Base-by-base conservation (phyloP, 1,140 invertebrate species). In the Hermetia illucens region DNA sequence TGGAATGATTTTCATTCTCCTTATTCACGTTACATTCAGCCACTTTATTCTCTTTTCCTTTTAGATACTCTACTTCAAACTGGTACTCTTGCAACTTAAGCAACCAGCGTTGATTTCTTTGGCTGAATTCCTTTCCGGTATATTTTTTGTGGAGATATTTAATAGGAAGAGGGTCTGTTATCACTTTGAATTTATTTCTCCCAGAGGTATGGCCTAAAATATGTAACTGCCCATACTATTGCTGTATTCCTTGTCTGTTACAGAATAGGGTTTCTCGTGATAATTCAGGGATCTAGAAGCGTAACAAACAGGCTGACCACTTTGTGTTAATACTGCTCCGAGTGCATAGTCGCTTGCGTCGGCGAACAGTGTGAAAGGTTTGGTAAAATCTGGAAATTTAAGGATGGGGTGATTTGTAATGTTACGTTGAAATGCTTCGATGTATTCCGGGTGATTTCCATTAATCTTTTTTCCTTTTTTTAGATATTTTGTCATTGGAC, bases 131-230 rank as follows among this genome's bases (percentile, higher is more conserved):
- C 39, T n/a, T 42, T 36, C 50, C 55, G 8, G 61, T 54, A 34
- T 70, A 60, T 49, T 67, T 70, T 3, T 62, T 46, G 17, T 44
- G 46, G 16, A 71, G 40, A 58, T 62, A 71, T 16, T 39, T 46
- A 33, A 71, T 47, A 4, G 62, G 59, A 45, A 56, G 55, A 37
- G 71, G 68, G 44, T 74, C 70, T 0, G 66, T 71, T 18, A 58
- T 31, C 2, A 70, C 58, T 18, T 39, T 53, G 41, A 73, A 71
- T 34, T 61, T 49, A 36, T 40, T 52, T 25, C 61, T n/a, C 62
- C 43, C 56, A 61, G 1, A 72, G 40, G 45, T 66, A 73, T n/a
- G 53, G 54, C 36, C 59, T 30, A 43, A 68, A 71, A 33, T 68
- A 49, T 42, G 65, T 53, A 3, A 62, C 49, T 10, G 58, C 58